These are phyloP conservation scores for Luidia sarsii DNA, from an alignment of 53 echinoderm and acorn worm genomes.

Conservation along the genomic window DNA sequence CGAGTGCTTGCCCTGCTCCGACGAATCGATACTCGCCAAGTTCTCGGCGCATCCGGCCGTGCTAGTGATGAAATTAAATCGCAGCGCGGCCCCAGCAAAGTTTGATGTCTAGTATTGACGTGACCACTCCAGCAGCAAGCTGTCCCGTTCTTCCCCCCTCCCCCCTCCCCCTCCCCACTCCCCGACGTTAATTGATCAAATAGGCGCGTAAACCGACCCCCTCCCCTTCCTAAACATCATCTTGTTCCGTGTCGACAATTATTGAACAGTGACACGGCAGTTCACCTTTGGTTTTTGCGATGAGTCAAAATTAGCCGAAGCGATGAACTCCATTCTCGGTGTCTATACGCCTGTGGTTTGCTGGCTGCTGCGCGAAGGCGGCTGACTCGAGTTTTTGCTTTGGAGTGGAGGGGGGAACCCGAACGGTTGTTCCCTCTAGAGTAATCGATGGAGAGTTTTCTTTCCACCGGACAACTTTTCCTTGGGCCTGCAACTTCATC, in stretches of 20 bases:
- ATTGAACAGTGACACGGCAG: constrained; percentile 55
- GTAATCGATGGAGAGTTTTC: too few relatives aligned
- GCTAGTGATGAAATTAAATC: constrained; percentile 60
- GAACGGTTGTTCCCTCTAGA: too few relatives aligned
- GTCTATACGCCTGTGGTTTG: too few relatives aligned
- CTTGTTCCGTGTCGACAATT: constrained; percentile 53
- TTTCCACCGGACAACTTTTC: too few relatives aligned
- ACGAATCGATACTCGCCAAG: constrained; percentile 50
- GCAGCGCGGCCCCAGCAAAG: constrained; percentile 35
- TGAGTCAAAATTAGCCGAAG: constrained; percentile 57
- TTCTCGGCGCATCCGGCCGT: constrained; percentile 57
- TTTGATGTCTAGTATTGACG: constrained; percentile 54
- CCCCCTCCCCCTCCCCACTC: too few relatives aligned
- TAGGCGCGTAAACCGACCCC: constrained; percentile 58
- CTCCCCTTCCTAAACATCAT: constrained; percentile 55
- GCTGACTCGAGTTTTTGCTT: too few relatives aligned
- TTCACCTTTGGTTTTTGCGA: constrained; percentile 61
- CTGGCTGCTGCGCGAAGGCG: too few relatives aligned
- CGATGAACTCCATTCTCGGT: constrained; percentile 14
- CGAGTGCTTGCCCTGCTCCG: constrained; percentile 28
- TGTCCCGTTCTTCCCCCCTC: too few relatives aligned
- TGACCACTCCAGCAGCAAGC: constrained; percentile 46
- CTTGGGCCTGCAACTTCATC: too few relatives aligned
- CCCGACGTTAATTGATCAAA: constrained; percentile 51
- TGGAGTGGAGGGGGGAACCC: too few relatives aligned